Base-by-base conservation (phyloP, 2,797 vertebrate species). In the Anas acuta region DNA sequence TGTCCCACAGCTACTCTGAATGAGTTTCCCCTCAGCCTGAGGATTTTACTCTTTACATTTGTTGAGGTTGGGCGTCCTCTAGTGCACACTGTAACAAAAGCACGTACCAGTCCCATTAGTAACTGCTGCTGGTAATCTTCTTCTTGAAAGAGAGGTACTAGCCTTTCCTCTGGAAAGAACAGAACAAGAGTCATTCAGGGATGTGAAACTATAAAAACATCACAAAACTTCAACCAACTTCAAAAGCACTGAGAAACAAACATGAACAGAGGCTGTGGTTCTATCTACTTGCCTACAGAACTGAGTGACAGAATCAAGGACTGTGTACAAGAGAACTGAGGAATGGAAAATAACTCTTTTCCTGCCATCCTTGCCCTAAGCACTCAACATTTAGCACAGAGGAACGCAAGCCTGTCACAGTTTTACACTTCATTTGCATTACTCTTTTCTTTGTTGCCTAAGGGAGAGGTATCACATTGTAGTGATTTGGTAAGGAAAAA, bases 21-120 rank as follows among this genome's bases (percentile, higher is more conserved):
- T 4, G 43, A 95, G 58, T 54, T 45, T 64, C 66, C 39, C n/a
- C 37, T 80, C 60, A 28, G 64, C 74, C 12, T 70, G 19, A 7
- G 1, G 22, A 39, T 4, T 10, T 70, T 33, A 39, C 18, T 67
- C 75, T 58, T 41, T 13, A 43, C 11, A 30, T 62, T 26, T 21
- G 43, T 70, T 78, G 81, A 80, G 71, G 32, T 7, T 72, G 87
- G 41, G 33, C 65, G 57, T 43, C 86, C 61, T 17, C 86, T 90
- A 76, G 84, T 73, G 77, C 35, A 45, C 39, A 51, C 13, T 39
- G 16, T 53, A 71, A 87, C 15, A 65, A 83, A 58, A 90, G 61
- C 76, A 97, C 99, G 96, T 98, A 99, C 99, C 99, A 99, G 97
- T 89, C 99, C 99, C 84, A 99, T 98, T 51, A 99, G 98, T 87